Evolutionary conservation across 2,113 vertebrate species (phyloP).

Genomic region (Dendrocopos noguchii): DNA sequence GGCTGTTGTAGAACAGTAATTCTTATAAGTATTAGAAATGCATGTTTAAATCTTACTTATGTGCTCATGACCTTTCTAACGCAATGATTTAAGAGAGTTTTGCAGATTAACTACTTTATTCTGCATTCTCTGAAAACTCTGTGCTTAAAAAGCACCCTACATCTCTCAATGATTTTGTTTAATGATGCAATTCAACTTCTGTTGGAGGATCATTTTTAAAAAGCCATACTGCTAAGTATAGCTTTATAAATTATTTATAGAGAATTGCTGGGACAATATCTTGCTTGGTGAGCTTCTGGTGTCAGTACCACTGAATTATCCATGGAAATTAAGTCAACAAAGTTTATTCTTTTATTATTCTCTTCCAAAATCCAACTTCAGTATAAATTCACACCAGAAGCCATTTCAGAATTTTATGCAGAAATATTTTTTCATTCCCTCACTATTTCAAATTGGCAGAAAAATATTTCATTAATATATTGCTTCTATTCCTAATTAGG

Average conservation of each 20-base stretch:
- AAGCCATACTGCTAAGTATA: background rate
- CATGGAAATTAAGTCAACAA: conserved; percentile 3
- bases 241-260: conserved; percentile 52
- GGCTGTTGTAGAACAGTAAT: background rate
- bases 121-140: background rate
- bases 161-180: conserved; percentile 29
- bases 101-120: conserved; percentile 52
- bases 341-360: background rate
- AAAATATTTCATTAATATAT: background rate
- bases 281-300: background rate
- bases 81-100: conserved; percentile 51
- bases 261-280: background rate
- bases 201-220: conserved; percentile 30
- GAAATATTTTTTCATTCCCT: background rate
- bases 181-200: conserved; percentile 42
- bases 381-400: conserved; percentile 5
- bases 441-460: background rate
- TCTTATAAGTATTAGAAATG: conserved; percentile 39
- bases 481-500: background rate
- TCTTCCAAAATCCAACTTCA: background rate
- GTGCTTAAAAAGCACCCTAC: conserved; percentile 26
- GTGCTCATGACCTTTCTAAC: conserved; percentile 55
- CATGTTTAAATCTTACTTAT: conserved; percentile 64
- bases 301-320: conserved; percentile 21
- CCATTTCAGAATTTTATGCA: background rate